Base-by-base conservation (phyloP, 37 sponge, comb jelly and placozoan genomes). In the Ianthella basta region DNA sequence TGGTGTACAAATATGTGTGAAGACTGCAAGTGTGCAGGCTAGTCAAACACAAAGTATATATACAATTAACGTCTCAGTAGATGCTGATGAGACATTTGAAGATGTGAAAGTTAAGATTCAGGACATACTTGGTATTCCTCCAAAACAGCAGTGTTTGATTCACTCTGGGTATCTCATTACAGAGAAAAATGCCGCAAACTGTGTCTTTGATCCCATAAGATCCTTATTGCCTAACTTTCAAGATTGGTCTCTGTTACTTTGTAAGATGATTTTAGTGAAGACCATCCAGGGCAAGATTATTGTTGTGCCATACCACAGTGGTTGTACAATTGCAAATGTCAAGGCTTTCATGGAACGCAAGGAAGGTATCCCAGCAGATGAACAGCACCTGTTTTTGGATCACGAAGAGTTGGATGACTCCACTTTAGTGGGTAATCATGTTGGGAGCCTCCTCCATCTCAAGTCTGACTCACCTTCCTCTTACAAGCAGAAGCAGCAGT, bases 41-140 rank as follows among this genome's bases (percentile, higher is more conserved):
- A 10, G 50, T n/a, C 50, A 44, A 3, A 44, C 8, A 8, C 50
- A 44, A 8, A n/a, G n/a, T n/a, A n/a, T n/a, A n/a, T n/a, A n/a
- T 44, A 96, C 95, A 69, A 96, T 96, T 93, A 92, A 95, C 38
- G 90, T 98, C 14, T 93, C 96, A 55, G 97, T 98, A 10, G 99
- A 98, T 60, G 85, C 96, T 25, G 80, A 86, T 72, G 99, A 98
- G 77, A 92, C 95, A 27, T 94, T 98, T 87, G 94, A 98, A 60
- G 96, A 91, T 80, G 96, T 98, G 63, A 98, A 98, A 82, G 83
- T 91, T 54, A 98, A 98, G 86, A 98, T 98, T 72, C 98, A 96
- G 79, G 94, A 93, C 89, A 95, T 94, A 59, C 94, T 92, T 54
- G 96, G 98, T 29, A 96, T 98, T 82, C 96, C 96, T 30, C 96